Evolutionary conservation across 2,113 vertebrate species (phyloP).

Genomic region (Numenius arquata): DNA sequence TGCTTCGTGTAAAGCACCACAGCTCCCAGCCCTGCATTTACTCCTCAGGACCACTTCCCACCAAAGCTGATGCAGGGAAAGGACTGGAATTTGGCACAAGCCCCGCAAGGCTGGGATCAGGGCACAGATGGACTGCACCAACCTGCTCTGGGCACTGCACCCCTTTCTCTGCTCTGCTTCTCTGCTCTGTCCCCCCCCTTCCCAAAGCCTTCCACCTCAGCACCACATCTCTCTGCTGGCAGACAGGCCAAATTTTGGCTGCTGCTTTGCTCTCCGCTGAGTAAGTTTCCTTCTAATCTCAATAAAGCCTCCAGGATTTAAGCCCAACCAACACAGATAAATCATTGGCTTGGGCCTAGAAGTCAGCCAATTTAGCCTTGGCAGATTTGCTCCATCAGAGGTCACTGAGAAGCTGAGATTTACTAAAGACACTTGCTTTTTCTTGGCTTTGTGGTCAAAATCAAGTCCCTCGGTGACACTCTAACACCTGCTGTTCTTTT

Average conservation of each 20-base stretch:
- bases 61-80: rapidly evolving
- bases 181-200: neutral
- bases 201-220: neutral
- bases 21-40: neutral
- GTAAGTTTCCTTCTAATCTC: conserved; percentile 24
- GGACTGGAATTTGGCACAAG: neutral
- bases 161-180: neutral
- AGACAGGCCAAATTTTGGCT: neutral
- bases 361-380: conserved; percentile 32
- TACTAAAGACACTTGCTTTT: conserved; percentile 26
- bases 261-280: neutral
- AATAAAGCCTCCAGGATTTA: conserved; percentile 17
- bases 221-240: neutral
- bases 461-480: neutral
- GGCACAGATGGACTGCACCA: rapidly evolving
- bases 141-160: neutral
- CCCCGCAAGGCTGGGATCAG: neutral
- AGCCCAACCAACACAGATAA: conserved; percentile 24
- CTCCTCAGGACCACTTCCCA: neutral
- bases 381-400: conserved; percentile 14
- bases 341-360: conserved; percentile 36
- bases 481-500: conserved; percentile 43
- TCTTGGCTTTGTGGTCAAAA: conserved; percentile 44
- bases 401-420: conserved; percentile 27
- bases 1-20: neutral